Evolutionary conservation across 2,797 vertebrate species (phyloP).

Genomic region (Enoplosus armatus): DNA sequence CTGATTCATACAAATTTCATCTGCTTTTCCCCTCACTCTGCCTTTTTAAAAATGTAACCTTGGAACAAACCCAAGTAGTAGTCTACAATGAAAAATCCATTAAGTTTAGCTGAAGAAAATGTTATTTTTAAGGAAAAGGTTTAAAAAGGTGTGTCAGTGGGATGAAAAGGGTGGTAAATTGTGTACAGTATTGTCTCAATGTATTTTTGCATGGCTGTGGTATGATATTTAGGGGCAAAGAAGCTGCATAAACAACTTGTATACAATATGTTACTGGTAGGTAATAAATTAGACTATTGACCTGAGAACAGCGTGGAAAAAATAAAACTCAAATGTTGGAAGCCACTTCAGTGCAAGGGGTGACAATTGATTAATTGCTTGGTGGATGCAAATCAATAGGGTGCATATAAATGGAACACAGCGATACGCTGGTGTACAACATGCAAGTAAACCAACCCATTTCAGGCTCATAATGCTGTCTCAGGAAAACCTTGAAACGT

Average conservation of each 20-base stretch:
- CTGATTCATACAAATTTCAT: slow-evolving; percentile 24
- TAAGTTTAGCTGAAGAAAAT: too few species aligned
- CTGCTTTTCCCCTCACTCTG: background rate
- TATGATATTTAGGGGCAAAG: slow-evolving; percentile 1
- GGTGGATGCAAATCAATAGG: slow-evolving; percentile 30
- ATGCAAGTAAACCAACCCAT: slow-evolving; percentile 18
- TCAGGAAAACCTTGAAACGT: slow-evolving; percentile 32
- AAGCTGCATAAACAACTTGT: background rate
- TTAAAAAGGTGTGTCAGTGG: too few species aligned
- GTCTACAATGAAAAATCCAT: background rate
- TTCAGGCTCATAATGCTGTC: slow-evolving; percentile 27
- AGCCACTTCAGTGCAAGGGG: background rate
- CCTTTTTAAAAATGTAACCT: background rate
- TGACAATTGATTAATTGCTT: slow-evolving; percentile 41
- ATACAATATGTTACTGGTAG: background rate
- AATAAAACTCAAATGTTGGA: slow-evolving; percentile 11
- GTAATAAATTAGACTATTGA: background rate
- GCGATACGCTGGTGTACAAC: slow-evolving; percentile 3
- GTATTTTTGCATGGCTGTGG: background rate
- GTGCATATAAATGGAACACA: slow-evolving; percentile 16
- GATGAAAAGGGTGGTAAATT: too few species aligned
- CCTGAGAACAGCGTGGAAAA: slow-evolving; percentile 9
- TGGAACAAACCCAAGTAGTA: background rate
- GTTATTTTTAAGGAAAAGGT: too few species aligned
- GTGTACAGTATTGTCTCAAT: too few species aligned